Evolutionary conservation across 1,140 invertebrate genomes (phyloP).

Genomic region (Ceratitis capitata): DNA sequence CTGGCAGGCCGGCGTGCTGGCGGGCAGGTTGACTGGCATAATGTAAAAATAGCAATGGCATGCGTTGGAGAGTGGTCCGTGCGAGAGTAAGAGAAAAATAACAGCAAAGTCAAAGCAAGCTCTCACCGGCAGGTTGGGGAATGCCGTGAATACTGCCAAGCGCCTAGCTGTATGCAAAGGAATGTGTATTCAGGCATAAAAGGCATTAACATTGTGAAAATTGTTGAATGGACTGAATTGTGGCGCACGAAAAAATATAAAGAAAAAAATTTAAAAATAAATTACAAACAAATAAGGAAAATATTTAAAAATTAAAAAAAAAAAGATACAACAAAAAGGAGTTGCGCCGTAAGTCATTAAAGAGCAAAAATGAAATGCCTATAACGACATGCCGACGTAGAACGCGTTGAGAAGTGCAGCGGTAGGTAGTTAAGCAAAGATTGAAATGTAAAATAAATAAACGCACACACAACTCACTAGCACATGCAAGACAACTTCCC

Average conservation of each 20-base stretch:
- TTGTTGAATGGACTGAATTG: conserved; percentile 43
- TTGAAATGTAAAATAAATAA: conserved; percentile 66
- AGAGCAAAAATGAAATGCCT: background rate
- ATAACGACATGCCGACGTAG: background rate
- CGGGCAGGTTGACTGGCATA: background rate
- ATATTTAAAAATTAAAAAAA: background rate
- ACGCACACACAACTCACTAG: conserved; percentile 50
- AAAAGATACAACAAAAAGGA: conserved; percentile 31
- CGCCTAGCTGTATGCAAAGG: conserved; percentile 45
- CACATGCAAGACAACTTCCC: background rate
- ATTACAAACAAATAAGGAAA: conserved; percentile 27
- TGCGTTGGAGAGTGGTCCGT: background rate
- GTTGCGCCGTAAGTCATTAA: background rate
- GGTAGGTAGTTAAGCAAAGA: conserved; percentile 44
- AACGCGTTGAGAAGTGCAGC: conserved; percentile 12
- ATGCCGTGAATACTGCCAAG: conserved; percentile 5
- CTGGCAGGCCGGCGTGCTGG: background rate
- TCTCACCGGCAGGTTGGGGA: background rate
- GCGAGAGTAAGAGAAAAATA: background rate
- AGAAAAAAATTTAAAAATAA: conserved; percentile 34
- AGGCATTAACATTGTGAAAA: conserved; percentile 47
- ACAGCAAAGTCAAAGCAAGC: conserved; percentile 4
- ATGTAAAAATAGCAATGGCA: background rate
- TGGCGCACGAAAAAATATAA: conserved; percentile 33
- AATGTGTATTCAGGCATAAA: conserved; percentile 46